These are phyloP conservation scores for Zaprionus bogoriensis DNA, from an alignment of 2,888 invertebrate species.

Conservation along the genomic window DNA sequence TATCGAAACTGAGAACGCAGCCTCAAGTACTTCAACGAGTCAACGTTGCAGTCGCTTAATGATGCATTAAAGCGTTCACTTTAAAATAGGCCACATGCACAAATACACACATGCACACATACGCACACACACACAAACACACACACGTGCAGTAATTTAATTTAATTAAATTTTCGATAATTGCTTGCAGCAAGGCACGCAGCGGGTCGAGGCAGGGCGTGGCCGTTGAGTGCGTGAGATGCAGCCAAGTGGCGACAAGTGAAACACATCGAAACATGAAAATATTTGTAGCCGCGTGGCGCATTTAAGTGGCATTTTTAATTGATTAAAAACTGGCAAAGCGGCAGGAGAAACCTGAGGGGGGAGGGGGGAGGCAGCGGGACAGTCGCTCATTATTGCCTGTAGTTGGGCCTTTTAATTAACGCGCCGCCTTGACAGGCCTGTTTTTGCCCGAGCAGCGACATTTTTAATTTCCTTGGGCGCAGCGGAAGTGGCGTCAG, in stretches of 20 bases:
- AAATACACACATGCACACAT: constrained; percentile 4
- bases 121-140: neutral
- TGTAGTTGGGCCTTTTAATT: constrained; percentile 61
- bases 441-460: constrained; percentile 22
- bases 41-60: constrained; percentile 47
- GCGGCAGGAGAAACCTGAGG: neutral
- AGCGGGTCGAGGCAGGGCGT: constrained; percentile 5
- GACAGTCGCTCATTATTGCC: constrained; percentile 45
- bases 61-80: constrained; percentile 73
- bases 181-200: constrained; percentile 58
- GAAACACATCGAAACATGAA: constrained; percentile 43
- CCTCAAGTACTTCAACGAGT: neutral
- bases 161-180: constrained; percentile 78
- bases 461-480: constrained; percentile 75
- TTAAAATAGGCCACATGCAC: constrained; percentile 46
- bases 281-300: constrained; percentile 48
- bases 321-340: constrained; percentile 69
- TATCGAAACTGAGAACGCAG: neutral
- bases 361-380: neutral
- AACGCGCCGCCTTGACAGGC: constrained; percentile 41
- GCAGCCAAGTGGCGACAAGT: constrained; percentile 31
- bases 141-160: constrained; percentile 38
- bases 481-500: constrained; percentile 60
- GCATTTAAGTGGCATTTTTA: constrained; percentile 70
- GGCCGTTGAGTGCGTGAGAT: neutral